A percentile compares a stretch with the other conserved stretches of the same genome.
Evolutionary conservation across 1,140 invertebrate genomes (phyloP).

Genomic region (Oncopeltus fasciatus): DNA sequence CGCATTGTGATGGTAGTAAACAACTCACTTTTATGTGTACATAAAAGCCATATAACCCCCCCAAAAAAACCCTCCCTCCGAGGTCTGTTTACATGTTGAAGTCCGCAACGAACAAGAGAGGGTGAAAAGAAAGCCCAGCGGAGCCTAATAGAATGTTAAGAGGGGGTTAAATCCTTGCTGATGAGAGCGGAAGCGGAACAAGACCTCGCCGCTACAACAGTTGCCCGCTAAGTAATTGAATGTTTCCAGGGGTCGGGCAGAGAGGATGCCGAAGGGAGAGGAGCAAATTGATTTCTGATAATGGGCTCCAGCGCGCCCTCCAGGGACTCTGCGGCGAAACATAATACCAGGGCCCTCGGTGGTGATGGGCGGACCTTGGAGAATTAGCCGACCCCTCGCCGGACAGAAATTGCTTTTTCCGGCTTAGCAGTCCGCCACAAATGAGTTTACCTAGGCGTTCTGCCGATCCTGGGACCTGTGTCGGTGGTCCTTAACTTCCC

Average conservation of each 20-base stretch:
- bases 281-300: constrained; percentile 6
- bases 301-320: background rate
- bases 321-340: background rate
- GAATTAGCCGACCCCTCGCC: too few species aligned
- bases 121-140: background rate
- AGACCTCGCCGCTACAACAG: background rate
- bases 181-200: background rate
- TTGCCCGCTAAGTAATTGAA: constrained; percentile 1
- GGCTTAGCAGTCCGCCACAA: too few species aligned
- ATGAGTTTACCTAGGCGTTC: too few species aligned
- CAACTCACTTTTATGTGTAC: too few species aligned
- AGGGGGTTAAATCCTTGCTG: background rate
- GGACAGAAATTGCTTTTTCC: too few species aligned
- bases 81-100: too few species aligned
- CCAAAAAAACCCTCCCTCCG: too few species aligned
- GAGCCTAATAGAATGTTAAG: background rate
- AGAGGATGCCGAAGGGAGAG: background rate
- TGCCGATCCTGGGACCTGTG: too few species aligned
- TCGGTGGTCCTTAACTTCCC: too few species aligned
- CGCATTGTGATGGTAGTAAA: too few species aligned
- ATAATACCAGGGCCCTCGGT: background rate
- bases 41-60: too few species aligned
- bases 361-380: background rate
- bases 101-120: too few species aligned
- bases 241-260: background rate